A percentile compares a stretch with the other conserved stretches of the same genome.
Conservation (phyloP, 2,888 invertebrate genomes). For the Agonopterix subpropinquella region DNA sequence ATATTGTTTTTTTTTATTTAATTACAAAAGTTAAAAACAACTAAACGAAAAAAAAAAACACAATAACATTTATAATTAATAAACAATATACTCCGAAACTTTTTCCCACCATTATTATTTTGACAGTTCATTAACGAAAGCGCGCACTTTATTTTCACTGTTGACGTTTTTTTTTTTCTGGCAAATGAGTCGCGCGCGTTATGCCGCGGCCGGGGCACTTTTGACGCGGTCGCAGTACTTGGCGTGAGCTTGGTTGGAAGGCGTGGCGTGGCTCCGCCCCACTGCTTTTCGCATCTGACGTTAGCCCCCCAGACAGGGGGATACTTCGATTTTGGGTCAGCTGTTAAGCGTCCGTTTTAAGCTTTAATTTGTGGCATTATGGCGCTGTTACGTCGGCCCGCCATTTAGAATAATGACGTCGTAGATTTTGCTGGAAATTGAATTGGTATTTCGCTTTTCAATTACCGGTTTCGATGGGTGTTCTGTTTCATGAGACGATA, state of each 20-base stretch:
- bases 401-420: constrained; percentile 68
- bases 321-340: constrained; percentile 71
- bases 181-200: constrained; percentile 38
- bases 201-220: constrained; percentile 58
- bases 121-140: constrained; percentile 3
- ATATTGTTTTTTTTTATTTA: too few relatives aligned
- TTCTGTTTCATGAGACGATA: constrained; percentile 8
- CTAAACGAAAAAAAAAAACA: too few relatives aligned
- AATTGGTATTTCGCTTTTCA: constrained; percentile 46
- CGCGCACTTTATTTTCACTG: neutral
- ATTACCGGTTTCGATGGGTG: constrained; percentile 34
- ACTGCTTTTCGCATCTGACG: constrained; percentile 64
- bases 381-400: constrained; percentile 50
- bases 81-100: too few relatives aligned
- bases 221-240: constrained; percentile 56
- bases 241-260: constrained; percentile 44
- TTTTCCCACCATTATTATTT: constrained; percentile 5
- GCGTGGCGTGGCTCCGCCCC: constrained; percentile 68
- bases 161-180: constrained; percentile 11
- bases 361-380: constrained; percentile 75
- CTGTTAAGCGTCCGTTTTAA: constrained; percentile 74
- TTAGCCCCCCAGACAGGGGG: constrained; percentile 41
- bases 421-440: constrained; percentile 50
- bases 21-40: too few relatives aligned
- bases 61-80: too few relatives aligned